phyloP scores from a whole-genome alignment of 1,140 invertebrate species.

The Drosophila kikkawai region DNA sequence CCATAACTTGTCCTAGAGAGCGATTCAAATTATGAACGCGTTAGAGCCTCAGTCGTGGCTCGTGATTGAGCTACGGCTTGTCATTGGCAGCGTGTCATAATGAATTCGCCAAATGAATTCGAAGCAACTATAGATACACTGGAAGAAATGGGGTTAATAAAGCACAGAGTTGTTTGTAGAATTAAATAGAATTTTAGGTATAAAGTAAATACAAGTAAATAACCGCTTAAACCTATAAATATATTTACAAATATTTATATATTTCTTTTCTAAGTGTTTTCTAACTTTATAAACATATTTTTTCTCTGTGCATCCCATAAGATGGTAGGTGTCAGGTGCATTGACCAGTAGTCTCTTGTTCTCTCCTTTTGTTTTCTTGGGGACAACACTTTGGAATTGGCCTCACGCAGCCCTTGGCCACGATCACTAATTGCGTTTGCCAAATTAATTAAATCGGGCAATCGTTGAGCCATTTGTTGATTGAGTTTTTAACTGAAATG shows the following conservation, averaged over 20 bases:
- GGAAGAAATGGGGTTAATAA: neutral
- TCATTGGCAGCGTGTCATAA: conserved; percentile 42
- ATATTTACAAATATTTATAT: no score
- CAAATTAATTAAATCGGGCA: conserved; percentile 75
- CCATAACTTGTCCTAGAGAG: conserved; percentile 30
- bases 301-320: conserved; percentile 1
- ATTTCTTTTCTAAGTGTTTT: no score
- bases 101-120: conserved; percentile 48
- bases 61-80: conserved; percentile 61
- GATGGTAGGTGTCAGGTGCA: conserved; percentile 23
- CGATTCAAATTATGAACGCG: conserved; percentile 46
- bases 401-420: conserved; percentile 55
- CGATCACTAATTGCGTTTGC: conserved; percentile 73
- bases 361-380: neutral
- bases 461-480: conserved; percentile 48
- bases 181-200: neutral
- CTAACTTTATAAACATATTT: no score
- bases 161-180: neutral
- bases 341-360: conserved; percentile 22
- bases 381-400: conserved; percentile 43
- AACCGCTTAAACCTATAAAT: no score
- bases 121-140: conserved; percentile 47
- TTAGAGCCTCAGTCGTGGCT: conserved; percentile 35
- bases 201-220: no score
- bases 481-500: conserved; percentile 51